These are phyloP conservation scores for Coelinius sp. DNA, from an alignment of 2,888 invertebrate genomes.

Conservation along the genomic window DNA sequence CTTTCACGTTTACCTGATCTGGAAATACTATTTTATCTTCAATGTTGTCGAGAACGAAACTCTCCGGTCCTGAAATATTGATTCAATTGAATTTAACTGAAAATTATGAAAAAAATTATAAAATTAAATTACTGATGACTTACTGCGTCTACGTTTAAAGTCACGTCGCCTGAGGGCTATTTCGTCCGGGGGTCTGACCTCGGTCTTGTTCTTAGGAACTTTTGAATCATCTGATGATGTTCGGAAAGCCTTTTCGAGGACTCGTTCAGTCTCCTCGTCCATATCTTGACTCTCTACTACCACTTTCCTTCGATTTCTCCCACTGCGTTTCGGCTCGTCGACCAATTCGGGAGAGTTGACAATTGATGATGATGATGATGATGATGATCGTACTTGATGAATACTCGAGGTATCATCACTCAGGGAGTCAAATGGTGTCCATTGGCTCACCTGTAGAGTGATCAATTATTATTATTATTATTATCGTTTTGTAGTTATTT, in stretches of 20 bases:
- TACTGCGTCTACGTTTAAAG: background rate
- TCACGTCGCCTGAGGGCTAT: background rate
- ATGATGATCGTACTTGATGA: no score
- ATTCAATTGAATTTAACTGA: no score
- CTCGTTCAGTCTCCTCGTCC: background rate
- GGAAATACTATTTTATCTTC: constrained; percentile 6
- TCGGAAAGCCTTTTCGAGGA: background rate
- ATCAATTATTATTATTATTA: no score
- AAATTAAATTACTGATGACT: background rate
- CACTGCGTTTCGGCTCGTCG: background rate
- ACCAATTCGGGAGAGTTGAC: no score
- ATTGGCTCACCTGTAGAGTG: no score
- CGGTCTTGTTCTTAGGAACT: background rate
- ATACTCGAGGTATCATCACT: no score
- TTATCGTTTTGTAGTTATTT: no score
- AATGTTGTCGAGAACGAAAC: background rate
- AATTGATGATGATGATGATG: no score
- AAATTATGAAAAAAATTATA: background rate
- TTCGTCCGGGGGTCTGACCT: background rate
- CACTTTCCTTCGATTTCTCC: background rate
- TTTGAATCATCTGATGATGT: background rate
- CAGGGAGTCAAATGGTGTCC: no score
- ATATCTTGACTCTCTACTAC: background rate
- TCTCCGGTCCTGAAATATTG: background rate
- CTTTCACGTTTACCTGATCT: background rate